phyloP scores from a whole-genome alignment of 2,797 vertebrate genomes.

The Sparidentex hasta region DNA sequence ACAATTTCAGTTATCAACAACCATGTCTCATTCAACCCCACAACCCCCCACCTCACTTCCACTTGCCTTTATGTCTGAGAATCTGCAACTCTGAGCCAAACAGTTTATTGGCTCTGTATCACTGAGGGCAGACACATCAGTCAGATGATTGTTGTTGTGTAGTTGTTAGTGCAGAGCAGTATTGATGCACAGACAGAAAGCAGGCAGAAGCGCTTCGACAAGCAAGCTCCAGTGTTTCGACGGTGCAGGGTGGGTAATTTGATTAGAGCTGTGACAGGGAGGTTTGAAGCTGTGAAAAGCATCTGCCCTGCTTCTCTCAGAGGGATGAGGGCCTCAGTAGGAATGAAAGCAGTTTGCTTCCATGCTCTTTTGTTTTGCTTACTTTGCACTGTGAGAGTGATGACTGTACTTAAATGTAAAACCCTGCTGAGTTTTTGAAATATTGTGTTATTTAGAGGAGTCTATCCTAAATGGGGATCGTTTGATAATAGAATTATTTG shows the following conservation, averaged over 20 bases:
- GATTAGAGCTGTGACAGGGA: conserved; percentile 30
- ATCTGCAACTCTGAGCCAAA: background rate
- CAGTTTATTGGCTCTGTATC: background rate
- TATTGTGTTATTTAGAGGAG: background rate
- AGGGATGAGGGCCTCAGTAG: conserved; percentile 7
- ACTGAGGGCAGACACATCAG: background rate
- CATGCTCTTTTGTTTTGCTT: conserved; percentile 5
- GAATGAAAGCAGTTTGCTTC: conserved; percentile 10
- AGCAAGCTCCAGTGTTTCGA: conserved; percentile 2
- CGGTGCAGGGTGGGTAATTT: conserved; percentile 7
- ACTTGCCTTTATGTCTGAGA: conserved; percentile 53
- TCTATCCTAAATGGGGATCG: background rate
- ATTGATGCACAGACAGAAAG: background rate
- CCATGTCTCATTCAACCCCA: background rate
- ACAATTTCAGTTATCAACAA: conserved; percentile 16
- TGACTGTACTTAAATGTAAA: background rate
- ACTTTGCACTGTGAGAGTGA: background rate
- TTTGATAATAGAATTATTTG: background rate
- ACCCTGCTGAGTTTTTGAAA: background rate
- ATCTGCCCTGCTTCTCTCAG: conserved; percentile 33
- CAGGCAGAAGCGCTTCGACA: background rate
- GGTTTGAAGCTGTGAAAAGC: conserved; percentile 24
- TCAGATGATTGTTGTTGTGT: background rate
- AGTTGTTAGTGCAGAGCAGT: background rate
- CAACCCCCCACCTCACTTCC: too few relatives aligned